A percentile compares a stretch with the other conserved stretches of the same genome.
phyloP scores from a whole-genome alignment of 2,113 vertebrate species.

The Leptodactylus fuscus region DNA sequence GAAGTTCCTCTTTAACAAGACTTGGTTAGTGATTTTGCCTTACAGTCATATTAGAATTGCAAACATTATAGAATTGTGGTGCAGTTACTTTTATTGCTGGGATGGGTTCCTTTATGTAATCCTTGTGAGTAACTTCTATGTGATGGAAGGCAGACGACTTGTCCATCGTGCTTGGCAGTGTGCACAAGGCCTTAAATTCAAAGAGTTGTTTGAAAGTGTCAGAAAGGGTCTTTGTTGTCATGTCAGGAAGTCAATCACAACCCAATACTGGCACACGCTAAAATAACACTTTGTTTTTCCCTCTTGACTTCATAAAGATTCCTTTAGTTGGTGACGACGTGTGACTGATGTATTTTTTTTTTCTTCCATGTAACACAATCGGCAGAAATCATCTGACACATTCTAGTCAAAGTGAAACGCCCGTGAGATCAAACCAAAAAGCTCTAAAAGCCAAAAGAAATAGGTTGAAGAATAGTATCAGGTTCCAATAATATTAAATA shows the following conservation, averaged over 20 bases:
- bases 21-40: too few species aligned
- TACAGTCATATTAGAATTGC: too few species aligned
- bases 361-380: background rate
- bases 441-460: background rate
- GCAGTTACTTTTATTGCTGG: too few species aligned
- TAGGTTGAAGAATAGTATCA: background rate
- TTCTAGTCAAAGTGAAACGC: background rate
- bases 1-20: too few species aligned
- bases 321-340: background rate
- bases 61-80: too few species aligned
- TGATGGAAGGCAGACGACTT: background rate
- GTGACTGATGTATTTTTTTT: background rate
- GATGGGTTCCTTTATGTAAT: too few species aligned
- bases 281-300: slow-evolving; percentile 1
- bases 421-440: background rate
- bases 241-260: background rate
- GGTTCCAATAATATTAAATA: background rate
- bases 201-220: slow-evolving; percentile 2
- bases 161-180: background rate
- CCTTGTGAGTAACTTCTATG: background rate
- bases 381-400: background rate
- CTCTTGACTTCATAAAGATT: slow-evolving; percentile 4
- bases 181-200: background rate
- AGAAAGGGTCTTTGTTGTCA: background rate
- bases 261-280: background rate